These are phyloP conservation scores for Phrynosoma blainvillii DNA, from an alignment of 2,113 vertebrate genomes.

Conservation along the genomic window DNA sequence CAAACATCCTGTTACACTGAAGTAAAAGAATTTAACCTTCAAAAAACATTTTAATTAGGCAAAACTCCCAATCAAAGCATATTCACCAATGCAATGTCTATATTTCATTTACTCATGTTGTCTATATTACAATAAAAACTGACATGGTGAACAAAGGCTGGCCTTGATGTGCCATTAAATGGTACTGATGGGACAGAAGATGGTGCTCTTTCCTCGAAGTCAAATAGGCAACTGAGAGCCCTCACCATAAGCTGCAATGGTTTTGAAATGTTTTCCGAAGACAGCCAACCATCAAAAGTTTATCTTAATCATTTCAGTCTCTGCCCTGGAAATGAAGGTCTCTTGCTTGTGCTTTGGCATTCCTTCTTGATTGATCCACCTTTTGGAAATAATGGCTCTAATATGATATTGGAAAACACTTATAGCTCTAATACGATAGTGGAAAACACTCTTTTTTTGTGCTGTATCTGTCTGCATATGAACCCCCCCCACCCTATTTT, in stretches of 20 bases:
- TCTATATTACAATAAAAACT: background rate
- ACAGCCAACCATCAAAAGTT: background rate
- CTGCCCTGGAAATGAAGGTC: background rate
- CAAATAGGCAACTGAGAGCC: background rate
- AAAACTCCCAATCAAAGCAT: background rate
- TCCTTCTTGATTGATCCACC: background rate
- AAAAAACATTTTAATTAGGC: background rate
- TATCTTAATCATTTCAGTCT: background rate
- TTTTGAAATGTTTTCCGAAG: background rate
- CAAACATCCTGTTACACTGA: background rate
- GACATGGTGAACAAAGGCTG: background rate
- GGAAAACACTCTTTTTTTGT: no score
- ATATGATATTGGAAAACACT: background rate
- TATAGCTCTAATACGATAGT: no score
- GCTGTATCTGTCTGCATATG: background rate
- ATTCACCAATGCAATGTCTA: background rate
- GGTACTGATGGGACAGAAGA: slow-evolving; percentile 2
- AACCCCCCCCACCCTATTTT: background rate
- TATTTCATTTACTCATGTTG: background rate
- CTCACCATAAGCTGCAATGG: background rate
- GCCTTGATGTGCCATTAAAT: background rate
- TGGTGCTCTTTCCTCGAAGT: slow-evolving; percentile 18
- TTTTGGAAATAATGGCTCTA: background rate
- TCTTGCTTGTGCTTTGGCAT: background rate
- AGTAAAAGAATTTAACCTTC: background rate